These are phyloP conservation scores for Dryomyza anilis DNA, from an alignment of 2,888 invertebrate species.

Conservation along the genomic window DNA sequence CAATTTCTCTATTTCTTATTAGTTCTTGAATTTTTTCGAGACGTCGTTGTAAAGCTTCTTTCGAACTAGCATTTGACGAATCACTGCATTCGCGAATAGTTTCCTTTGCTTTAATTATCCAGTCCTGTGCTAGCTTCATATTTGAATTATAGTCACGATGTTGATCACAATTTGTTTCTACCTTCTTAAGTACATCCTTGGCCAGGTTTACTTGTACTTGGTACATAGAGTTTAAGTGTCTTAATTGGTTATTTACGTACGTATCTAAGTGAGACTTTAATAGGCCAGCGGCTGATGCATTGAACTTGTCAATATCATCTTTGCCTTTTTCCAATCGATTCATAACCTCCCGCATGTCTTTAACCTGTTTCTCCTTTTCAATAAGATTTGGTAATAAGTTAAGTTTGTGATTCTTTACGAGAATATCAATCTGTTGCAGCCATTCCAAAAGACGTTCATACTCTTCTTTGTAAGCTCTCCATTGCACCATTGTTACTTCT, in stretches of 20 bases:
- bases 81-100: slow-evolving; percentile 81
- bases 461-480: slow-evolving; percentile 92
- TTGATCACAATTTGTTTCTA: slow-evolving; percentile 85
- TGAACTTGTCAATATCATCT: slow-evolving; percentile 81
- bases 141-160: slow-evolving; percentile 82
- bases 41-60: slow-evolving; percentile 81
- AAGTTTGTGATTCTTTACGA: slow-evolving; percentile 88
- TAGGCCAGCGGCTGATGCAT: slow-evolving; percentile 76
- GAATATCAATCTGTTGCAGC: slow-evolving; percentile 89
- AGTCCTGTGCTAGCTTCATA: slow-evolving; percentile 75
- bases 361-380: slow-evolving; percentile 85
- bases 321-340: slow-evolving; percentile 77
- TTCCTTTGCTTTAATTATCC: slow-evolving; percentile 87
- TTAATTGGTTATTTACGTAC: slow-evolving; percentile 84
- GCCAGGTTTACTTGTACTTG: slow-evolving; percentile 87
- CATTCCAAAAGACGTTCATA: slow-evolving; percentile 90
- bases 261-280: slow-evolving; percentile 84
- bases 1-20: slow-evolving; percentile 81
- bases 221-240: slow-evolving; percentile 85
- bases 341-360: slow-evolving; percentile 78
- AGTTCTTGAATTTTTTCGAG: slow-evolving; percentile 81
- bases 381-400: slow-evolving; percentile 77
- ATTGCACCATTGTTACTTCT: slow-evolving; percentile 79
- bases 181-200: slow-evolving; percentile 88
- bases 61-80: slow-evolving; percentile 73